Conservation (phyloP, 2,113 vertebrate genomes). For the Dicrurus megarhynchus region DNA sequence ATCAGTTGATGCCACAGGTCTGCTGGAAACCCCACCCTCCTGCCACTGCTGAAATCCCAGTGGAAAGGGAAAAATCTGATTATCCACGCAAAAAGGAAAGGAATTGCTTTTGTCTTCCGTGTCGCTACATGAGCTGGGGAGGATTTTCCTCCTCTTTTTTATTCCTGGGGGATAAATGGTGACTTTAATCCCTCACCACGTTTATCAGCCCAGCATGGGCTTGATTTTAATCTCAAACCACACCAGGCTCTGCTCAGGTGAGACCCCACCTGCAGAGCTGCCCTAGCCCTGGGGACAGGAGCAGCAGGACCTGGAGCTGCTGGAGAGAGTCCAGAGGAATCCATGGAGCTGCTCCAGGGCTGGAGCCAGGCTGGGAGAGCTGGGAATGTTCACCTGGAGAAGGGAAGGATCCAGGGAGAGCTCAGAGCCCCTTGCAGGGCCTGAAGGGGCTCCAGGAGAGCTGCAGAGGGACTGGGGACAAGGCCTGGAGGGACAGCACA, state of each 20-base stretch:
- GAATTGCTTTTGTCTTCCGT: neutral
- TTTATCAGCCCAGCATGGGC: accelerated
- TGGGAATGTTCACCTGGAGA: neutral
- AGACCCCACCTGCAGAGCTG: neutral
- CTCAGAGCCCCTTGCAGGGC: neutral
- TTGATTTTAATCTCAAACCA: neutral
- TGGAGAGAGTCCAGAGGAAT: accelerated
- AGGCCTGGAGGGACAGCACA: neutral
- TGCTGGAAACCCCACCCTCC: neutral
- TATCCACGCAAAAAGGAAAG: neutral
- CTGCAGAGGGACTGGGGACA: neutral
- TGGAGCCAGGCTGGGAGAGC: neutral
- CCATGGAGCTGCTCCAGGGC: neutral
- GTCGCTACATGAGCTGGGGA: neutral
- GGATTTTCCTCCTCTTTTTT: neutral
- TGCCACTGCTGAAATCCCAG: neutral
- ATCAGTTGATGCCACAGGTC: accelerated
- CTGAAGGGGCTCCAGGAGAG: neutral
- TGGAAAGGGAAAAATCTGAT: neutral
- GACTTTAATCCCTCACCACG: neutral
- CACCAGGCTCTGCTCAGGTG: neutral
- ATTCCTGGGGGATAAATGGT: neutral
- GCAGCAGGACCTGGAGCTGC: neutral
- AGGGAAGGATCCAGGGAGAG: neutral
- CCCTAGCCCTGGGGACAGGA: neutral